Evolutionary conservation across 2,888 invertebrate genomes (phyloP), one percentile per base, ranked within the genome.

Genomic region (Rhagonycha fulva): DNA sequence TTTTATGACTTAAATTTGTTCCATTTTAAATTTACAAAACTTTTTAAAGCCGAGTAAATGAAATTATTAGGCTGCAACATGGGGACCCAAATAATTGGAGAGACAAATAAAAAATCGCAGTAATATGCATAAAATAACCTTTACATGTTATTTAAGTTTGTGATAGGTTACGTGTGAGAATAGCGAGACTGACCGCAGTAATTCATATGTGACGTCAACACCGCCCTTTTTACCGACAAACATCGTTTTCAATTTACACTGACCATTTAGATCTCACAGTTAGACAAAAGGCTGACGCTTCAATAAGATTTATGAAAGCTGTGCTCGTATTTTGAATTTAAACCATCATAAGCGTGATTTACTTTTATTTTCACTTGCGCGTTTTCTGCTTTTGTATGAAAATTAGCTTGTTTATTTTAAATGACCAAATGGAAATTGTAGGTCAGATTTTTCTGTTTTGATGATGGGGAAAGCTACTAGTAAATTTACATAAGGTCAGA

Each of bases 191-290:
- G 68, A 24, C 32, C 71, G 72, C 72, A 69, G 71, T 77, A 75
- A 78, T 75, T 74, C 72, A 75, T 68, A 75, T 76, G 76, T 81
- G 82, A 83, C 82, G 84, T 83, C 84, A 82, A 80, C 74, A 75
- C 82, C 83, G 81, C 84, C 84, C 82, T 82, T 83, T 82, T 82
- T 80, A 81, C 82, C 78, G 81, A 82, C 81, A 81, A 83, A 80
- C 82, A 81, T 83, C 84, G 81, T 82, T 84, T 84, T 83, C 82
- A 83, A 83, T 83, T 79, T 78, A 82, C 81, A 81, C 80, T 80
- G 81, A 74, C 80, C 82, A 81, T 81, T 81, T 77, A 82, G 79
- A 76, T 78, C 77, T 76, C 78, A 74, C 76, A 76, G 74, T 78
- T 78, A 76, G 78, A 82, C 82, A 82, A 82, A 82, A 83, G 80